These are phyloP conservation scores for Pseudorectes ferrugineus DNA, from an alignment of 2,113 vertebrate genomes.

Conservation along the genomic window DNA sequence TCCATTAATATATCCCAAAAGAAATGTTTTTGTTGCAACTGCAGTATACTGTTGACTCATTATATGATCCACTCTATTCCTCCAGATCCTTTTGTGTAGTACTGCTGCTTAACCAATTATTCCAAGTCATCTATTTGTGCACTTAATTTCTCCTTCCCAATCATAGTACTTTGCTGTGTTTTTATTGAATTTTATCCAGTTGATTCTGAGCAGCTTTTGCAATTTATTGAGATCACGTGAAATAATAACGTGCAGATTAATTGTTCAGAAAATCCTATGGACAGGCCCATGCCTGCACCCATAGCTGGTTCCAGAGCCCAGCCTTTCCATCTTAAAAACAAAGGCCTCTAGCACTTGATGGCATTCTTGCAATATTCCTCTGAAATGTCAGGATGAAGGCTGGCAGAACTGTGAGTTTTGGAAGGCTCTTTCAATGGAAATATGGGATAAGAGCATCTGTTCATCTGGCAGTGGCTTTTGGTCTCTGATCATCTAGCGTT, in stretches of 20 bases:
- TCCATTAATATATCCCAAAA: background rate
- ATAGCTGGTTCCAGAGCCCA: slow-evolving; percentile 5
- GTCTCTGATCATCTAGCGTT: background rate
- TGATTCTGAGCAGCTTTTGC: slow-evolving; percentile 35
- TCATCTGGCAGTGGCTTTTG: slow-evolving; percentile 56
- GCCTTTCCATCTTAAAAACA: slow-evolving; percentile 23
- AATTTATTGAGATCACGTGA: slow-evolving; percentile 41
- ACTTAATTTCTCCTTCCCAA: slow-evolving; percentile 1
- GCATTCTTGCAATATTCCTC: slow-evolving; percentile 20
- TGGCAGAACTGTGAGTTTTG: slow-evolving; percentile 39
- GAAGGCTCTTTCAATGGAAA: slow-evolving; percentile 3
- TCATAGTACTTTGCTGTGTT: background rate
- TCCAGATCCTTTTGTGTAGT: background rate
- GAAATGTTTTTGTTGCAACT: slow-evolving; percentile 3
- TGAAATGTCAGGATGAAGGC: slow-evolving; percentile 50
- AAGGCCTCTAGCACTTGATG: slow-evolving; percentile 12
- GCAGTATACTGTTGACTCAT: background rate
- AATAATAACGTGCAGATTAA: background rate
- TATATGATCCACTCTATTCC: slow-evolving; percentile 12
- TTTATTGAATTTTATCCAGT: slow-evolving; percentile 43
- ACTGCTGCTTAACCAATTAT: slow-evolving; percentile 11
- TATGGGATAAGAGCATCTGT: slow-evolving; percentile 51
- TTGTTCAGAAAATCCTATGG: slow-evolving; percentile 40
- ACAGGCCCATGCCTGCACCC: slow-evolving; percentile 27
- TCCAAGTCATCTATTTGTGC: background rate